These are phyloP conservation scores for Chalcis sispes DNA, from an alignment of 2,888 invertebrate species.

Conservation along the genomic window DNA sequence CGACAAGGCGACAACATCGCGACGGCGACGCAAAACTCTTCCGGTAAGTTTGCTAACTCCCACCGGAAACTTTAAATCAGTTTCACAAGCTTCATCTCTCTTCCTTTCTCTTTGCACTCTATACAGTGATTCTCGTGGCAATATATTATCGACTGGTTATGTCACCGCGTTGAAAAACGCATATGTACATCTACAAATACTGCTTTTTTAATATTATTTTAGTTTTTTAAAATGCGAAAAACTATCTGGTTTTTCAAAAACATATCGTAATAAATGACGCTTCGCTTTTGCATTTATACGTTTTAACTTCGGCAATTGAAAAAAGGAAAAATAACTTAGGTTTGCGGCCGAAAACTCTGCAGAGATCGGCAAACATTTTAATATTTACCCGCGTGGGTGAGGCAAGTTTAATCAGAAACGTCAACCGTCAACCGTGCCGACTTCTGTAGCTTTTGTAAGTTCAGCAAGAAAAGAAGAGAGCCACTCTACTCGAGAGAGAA, in stretches of 20 bases:
- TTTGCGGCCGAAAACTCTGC: too few species aligned
- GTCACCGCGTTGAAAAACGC: too few species aligned
- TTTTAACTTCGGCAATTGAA: neutral
- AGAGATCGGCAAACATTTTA: too few species aligned
- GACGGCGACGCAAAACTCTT: conserved; percentile 56
- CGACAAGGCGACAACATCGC: conserved; percentile 42
- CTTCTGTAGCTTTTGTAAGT: too few species aligned
- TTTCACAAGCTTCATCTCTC: conserved; percentile 57
- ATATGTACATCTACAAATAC: too few species aligned
- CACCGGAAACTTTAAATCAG: conserved; percentile 62
- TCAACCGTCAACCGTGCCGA: too few species aligned
- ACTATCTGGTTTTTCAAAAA: too few species aligned
- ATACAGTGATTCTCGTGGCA: neutral
- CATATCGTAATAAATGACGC: too few species aligned
- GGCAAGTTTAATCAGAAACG: conserved; percentile 26
- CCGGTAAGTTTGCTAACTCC: conserved; percentile 52
- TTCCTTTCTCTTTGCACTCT: neutral
- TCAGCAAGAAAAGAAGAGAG: neutral
- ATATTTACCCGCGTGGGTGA: conserved; percentile 14
- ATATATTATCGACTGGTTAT: conserved; percentile 16
- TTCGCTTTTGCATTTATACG: too few species aligned
- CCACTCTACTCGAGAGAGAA: neutral
- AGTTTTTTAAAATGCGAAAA: too few species aligned
- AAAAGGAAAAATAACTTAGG: neutral
- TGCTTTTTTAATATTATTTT: too few species aligned